Evolutionary conservation across 2,113 vertebrate species (phyloP).

Genomic region (Varanus komodoensis): DNA sequence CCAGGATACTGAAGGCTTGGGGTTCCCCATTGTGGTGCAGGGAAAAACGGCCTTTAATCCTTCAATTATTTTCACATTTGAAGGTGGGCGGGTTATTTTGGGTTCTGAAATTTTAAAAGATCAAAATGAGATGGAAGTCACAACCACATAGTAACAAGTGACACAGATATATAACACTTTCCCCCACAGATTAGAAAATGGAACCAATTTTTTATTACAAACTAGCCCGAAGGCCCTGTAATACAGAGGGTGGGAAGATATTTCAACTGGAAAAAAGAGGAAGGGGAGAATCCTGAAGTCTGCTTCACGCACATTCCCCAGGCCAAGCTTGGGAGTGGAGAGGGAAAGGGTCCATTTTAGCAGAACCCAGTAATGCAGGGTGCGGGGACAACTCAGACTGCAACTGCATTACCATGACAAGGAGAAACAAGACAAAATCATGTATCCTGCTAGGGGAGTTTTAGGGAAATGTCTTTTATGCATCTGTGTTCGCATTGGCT

Average conservation of each 20-base stretch:
- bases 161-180: neutral
- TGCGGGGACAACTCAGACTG: no score
- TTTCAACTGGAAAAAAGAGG: neutral
- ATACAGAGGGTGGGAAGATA: neutral
- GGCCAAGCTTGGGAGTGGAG: no score
- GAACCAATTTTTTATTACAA: neutral
- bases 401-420: no score
- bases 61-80: conserved; percentile 89
- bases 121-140: conserved; percentile 15
- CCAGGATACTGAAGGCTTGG: conserved; percentile 95
- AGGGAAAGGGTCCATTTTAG: no score
- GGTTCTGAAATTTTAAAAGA: conserved; percentile 83
- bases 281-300: neutral
- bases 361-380: no score
- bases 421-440: no score
- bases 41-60: conserved; percentile 95
- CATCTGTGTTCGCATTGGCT: no score
- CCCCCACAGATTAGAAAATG: neutral
- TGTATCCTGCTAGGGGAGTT: no score
- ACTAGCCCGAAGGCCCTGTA: neutral
- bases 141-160: neutral
- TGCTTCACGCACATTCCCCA: no score
- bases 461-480: no score
- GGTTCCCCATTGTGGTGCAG: conserved; percentile 92
- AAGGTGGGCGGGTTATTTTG: conserved; percentile 93